Evolutionary conservation across 2,888 invertebrate species (phyloP), one percentile per base, ranked within the genome.

Genomic region (Dryobotodes eremita): DNA sequence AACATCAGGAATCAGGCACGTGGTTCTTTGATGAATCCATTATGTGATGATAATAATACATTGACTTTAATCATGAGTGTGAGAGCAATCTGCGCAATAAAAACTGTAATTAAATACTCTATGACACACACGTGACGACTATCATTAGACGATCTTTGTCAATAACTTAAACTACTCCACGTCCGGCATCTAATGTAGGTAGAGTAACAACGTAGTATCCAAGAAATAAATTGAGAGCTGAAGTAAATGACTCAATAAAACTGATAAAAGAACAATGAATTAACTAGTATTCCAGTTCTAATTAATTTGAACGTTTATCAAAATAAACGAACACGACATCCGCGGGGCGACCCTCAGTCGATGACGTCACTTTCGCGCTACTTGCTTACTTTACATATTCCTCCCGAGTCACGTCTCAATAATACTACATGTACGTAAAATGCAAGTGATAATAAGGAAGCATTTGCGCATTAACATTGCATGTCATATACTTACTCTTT

Each of bases 401-500:
- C 73, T 84, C 85, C 77, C 79, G 66, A 85, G 88, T 88, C 89
- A 88, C 88, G 88, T 86, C 86, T 84, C 57, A 76, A 83, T 68
- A 76, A 83, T 68, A 50, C 71, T 82, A 85, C 80, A 84, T 72
- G 80, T 88, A 86, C 82, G 87, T 91, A 88, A 86, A 88, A 84
- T 86, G 81, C 83, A 88, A 84, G 84, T 86, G 87, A 90, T 91
- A 91, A 89, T 86, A 87, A 91, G 89, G 89, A 86, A 88, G 86
- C 88, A 88, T 90, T 88, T 92, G 92, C 93, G 93, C 91, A 91
- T 91, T 89, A 90, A 88, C 85, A 88, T 87, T 86, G 84, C 82
- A 78, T 89, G 87, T 93, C 80, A 82, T 89, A 87, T 93, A 95
- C 96, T 97, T 95, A 98, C 98, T 98, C 95, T 98, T 98, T 75